Conservation (phyloP, 2,797 vertebrate species). For the Mallotus villosus region DNA sequence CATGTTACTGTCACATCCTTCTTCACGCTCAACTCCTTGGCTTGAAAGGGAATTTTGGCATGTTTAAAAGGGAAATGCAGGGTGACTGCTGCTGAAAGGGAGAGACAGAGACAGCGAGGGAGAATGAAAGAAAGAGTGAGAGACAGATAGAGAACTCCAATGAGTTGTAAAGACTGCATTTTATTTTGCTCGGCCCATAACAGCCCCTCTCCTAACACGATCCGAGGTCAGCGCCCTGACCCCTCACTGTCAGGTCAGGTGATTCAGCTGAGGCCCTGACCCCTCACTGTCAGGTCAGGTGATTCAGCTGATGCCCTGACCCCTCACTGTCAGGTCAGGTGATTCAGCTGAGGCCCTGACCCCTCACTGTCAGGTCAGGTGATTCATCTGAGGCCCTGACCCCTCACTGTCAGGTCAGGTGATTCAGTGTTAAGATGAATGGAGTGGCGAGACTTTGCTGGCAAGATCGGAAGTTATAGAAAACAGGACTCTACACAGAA, state of each 20-base stretch:
- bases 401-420: no score
- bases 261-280: no score
- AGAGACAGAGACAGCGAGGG: neutral
- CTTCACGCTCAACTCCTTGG: neutral
- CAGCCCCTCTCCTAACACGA: constrained; percentile 10
- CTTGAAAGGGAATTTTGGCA: neutral
- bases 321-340: no score
- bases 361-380: no score
- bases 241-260: no score
- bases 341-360: neutral
- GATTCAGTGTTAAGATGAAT: no score
- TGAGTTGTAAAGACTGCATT: constrained; percentile 9
- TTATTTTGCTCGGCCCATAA: constrained; percentile 12
- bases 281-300: no score
- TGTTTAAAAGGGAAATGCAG: neutral
- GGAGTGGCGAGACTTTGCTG: constrained; percentile 18
- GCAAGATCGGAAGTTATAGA: constrained; percentile 14
- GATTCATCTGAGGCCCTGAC: no score
- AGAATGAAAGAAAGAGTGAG: neutral
- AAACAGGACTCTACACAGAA: constrained; percentile 35
- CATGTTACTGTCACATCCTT: constrained; percentile 44
- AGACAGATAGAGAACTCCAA: neutral
- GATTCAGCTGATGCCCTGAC: neutral
- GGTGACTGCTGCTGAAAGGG: neutral
- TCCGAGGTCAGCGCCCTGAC: neutral